A percentile compares a stretch with the other conserved stretches of the same genome.
phyloP scores from a whole-genome alignment of 2,113 vertebrate genomes.

The Tenrec ecaudatus region DNA sequence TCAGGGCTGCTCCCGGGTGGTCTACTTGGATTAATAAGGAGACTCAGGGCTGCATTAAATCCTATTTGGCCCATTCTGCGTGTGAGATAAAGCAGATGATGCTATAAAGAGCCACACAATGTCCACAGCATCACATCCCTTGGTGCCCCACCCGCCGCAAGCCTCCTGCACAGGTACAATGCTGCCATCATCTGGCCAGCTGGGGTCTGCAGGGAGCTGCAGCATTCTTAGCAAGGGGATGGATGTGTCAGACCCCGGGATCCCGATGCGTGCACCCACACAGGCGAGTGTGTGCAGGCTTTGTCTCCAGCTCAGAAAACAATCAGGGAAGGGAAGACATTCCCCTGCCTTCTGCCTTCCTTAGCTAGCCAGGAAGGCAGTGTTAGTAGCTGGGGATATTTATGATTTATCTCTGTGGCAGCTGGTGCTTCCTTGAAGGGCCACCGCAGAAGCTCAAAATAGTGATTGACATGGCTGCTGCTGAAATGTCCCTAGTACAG shows the following conservation, averaged over 20 bases:
- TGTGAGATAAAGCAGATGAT: too few species aligned
- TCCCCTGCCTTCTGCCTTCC: rapidly evolving
- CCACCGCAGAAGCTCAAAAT: background rate
- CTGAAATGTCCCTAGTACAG: background rate
- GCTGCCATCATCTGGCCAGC: slow-evolving; percentile 85
- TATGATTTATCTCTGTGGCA: rapidly evolving
- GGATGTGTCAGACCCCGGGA: background rate
- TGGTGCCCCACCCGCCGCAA: background rate
- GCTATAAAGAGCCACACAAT: too few species aligned
- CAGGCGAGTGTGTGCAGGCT: too few species aligned
- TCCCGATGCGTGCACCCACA: rapidly evolving
- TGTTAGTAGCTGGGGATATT: rapidly evolving
- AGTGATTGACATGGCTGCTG: rapidly evolving
- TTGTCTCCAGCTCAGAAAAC: background rate
- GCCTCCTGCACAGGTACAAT: slow-evolving; percentile 70
- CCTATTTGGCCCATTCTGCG: background rate
- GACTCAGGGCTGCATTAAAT: background rate
- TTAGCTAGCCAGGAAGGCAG: background rate
- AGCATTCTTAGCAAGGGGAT: background rate
- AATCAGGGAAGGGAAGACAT: rapidly evolving
- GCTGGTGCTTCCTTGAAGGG: background rate
- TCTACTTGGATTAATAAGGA: background rate
- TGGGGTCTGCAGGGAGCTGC: rapidly evolving
- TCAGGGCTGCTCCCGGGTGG: background rate
- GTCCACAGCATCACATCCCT: too few species aligned